Conservation (phyloP, 2,797 vertebrate species). For the Mus minutoides region DNA sequence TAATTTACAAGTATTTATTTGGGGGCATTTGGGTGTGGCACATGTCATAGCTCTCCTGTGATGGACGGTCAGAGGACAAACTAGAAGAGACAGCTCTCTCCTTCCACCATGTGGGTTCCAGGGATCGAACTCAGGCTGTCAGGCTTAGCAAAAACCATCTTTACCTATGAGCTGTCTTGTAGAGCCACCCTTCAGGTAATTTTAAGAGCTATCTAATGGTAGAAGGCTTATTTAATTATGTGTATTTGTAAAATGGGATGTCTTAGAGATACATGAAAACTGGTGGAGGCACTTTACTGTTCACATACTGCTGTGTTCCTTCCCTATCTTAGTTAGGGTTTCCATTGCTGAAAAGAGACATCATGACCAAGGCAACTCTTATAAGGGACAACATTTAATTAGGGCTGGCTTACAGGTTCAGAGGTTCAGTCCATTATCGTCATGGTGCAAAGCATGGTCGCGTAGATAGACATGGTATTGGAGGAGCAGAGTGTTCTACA, state of each 20-base stretch:
- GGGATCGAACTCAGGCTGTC: neutral
- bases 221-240: neutral
- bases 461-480: neutral
- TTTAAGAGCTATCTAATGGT: neutral
- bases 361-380: neutral
- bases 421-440: neutral
- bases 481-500: neutral
- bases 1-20: neutral
- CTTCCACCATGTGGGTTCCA: neutral
- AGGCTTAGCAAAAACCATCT: neutral
- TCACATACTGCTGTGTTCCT: neutral
- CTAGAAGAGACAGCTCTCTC: neutral
- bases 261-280: neutral
- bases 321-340: neutral
- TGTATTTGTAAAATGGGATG: neutral
- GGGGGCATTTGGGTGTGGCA: neutral
- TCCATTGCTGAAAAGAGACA: neutral
- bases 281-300: neutral
- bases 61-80: neutral
- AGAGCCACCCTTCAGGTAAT: neutral
- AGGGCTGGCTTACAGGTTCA: neutral
- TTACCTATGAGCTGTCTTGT: neutral
- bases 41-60: neutral
- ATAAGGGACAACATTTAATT: neutral
- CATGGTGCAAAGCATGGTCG: neutral